Evolutionary conservation across 2,113 vertebrate species (phyloP).

Genomic region (Ptilonorhynchus violaceus): DNA sequence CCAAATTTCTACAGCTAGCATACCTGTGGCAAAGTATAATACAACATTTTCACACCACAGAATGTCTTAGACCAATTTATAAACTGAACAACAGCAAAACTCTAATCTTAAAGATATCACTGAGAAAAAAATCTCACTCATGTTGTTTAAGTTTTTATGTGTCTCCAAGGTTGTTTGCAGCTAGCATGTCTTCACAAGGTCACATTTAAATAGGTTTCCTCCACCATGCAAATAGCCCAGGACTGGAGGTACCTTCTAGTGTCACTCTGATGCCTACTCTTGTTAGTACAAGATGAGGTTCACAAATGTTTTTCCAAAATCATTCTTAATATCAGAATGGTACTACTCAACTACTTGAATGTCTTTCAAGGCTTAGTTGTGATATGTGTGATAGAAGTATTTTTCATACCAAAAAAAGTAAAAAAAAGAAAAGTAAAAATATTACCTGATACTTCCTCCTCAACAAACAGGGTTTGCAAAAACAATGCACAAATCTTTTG

Average conservation of each 20-base stretch:
- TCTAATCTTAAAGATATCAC: not conserved
- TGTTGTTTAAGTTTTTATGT: not conserved
- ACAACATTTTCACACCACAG: not conserved
- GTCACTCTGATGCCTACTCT: not conserved
- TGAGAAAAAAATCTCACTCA: not conserved
- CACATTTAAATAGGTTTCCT: not conserved
- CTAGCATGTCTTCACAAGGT: not conserved
- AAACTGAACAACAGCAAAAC: not conserved
- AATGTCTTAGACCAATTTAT: not conserved
- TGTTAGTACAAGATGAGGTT: not conserved
- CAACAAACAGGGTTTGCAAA: not conserved
- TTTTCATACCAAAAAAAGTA: not conserved
- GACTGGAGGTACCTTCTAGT: not conserved
- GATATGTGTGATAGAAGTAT: not conserved
- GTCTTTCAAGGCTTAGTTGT: not conserved
- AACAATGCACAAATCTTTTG: not conserved
- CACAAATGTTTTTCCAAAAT: not conserved
- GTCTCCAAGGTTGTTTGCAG: not conserved
- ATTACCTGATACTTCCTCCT: not conserved
- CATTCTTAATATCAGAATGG: not conserved
- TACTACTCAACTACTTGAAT: not conserved
- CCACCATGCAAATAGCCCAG: rapidly evolving
- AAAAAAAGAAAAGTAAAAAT: not conserved
- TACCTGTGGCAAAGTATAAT: not conserved
- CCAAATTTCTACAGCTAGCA: not conserved